These are phyloP conservation scores for Anser brachyrhynchus DNA, from an alignment of 2,113 vertebrate species.

Conservation along the genomic window DNA sequence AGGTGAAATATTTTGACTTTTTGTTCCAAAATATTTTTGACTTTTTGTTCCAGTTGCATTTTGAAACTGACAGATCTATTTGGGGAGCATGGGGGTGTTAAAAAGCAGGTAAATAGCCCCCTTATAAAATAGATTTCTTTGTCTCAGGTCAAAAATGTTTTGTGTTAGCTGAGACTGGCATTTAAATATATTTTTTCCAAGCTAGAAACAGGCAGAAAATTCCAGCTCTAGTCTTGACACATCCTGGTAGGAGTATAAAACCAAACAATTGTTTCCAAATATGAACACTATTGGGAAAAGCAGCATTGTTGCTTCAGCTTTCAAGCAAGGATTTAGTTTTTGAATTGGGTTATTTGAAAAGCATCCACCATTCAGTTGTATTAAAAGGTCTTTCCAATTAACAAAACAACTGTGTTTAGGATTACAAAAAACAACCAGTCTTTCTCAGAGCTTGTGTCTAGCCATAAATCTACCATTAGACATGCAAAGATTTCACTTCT, in stretches of 20 bases:
- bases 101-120: constrained; percentile 54
- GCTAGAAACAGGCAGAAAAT: constrained; percentile 17
- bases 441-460: constrained; percentile 52
- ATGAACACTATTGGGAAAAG: neutral
- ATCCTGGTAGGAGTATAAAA: constrained; percentile 42
- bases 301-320: constrained; percentile 15
- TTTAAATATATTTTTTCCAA: constrained; percentile 58
- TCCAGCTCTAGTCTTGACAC: constrained; percentile 28
- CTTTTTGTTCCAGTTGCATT: constrained; percentile 2
- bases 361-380: constrained; percentile 13
- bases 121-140: constrained; percentile 41
- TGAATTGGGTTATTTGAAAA: constrained; percentile 46
- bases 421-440: constrained; percentile 52
- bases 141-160: constrained; percentile 57
- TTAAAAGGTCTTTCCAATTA: constrained; percentile 47
- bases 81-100: neutral
- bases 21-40: constrained; percentile 36
- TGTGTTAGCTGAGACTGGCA: constrained; percentile 40
- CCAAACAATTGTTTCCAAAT: constrained; percentile 27
- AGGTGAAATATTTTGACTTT: constrained; percentile 67
- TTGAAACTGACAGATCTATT: constrained; percentile 52
- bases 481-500: constrained; percentile 53
- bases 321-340: constrained; percentile 12
- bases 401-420: constrained; percentile 60
- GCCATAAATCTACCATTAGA: constrained; percentile 58